A percentile compares a stretch with the other conserved stretches of the same genome.
phyloP scores from a whole-genome alignment of 2,113 vertebrate species.

The Anguilla rostrata region DNA sequence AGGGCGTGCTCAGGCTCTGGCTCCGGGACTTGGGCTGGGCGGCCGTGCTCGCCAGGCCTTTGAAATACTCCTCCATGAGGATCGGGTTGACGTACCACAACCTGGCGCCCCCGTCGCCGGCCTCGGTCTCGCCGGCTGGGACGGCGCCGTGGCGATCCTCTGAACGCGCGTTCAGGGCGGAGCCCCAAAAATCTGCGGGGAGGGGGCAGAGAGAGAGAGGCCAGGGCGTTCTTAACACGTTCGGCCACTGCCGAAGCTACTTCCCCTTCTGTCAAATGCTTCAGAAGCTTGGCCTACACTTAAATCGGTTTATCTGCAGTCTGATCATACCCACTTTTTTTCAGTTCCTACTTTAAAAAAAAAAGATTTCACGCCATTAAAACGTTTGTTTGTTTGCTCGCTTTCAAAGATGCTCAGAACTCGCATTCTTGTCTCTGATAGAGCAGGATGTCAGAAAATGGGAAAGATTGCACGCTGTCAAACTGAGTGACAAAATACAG shows the following conservation, averaged over 20 bases:
- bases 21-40: conserved; percentile 55
- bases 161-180: conserved; percentile 67
- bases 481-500: not conserved
- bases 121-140: conserved; percentile 74
- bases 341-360: not conserved
- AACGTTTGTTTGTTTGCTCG: too few relatives aligned
- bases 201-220: not conserved
- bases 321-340: not conserved
- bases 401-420: too few relatives aligned
- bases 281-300: not conserved
- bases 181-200: conserved; percentile 86
- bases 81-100: conserved; percentile 88
- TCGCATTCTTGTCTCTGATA: not conserved
- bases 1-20: conserved; percentile 38
- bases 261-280: not conserved
- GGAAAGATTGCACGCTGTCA: not conserved
- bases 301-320: not conserved
- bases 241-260: not conserved
- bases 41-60: conserved; percentile 37
- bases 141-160: conserved; percentile 51
- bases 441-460: not conserved
- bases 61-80: conserved; percentile 77
- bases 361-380: not conserved
- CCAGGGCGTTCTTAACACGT: not conserved
- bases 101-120: conserved; percentile 68